Evolutionary conservation across 2,113 vertebrate species (phyloP).

Genomic region (Ovibos moschatus): DNA sequence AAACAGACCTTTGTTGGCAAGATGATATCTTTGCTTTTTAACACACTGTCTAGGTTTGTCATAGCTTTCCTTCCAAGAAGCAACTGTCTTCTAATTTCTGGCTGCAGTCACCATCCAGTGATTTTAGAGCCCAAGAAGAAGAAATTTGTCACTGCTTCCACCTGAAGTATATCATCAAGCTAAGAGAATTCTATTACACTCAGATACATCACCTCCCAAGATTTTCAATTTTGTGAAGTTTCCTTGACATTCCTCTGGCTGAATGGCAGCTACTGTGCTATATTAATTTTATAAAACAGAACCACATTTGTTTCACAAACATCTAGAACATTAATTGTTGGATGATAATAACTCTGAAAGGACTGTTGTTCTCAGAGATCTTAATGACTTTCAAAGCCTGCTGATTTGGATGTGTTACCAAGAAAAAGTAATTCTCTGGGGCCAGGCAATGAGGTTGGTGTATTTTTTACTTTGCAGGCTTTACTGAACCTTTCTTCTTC

Average conservation of each 20-base stretch:
- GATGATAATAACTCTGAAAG: not conserved
- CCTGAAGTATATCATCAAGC: not conserved
- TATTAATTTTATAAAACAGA: slow-evolving; percentile 4
- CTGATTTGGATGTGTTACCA: not conserved
- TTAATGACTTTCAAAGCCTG: not conserved
- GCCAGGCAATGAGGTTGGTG: not conserved
- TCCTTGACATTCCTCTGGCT: slow-evolving; percentile 17
- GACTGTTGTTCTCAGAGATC: not conserved
- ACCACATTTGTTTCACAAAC: slow-evolving; percentile 45
- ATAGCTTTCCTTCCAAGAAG: not conserved
- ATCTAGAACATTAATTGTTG: not conserved
- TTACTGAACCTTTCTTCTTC: not conserved
- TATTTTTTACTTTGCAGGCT: not conserved
- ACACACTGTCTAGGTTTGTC: not conserved
- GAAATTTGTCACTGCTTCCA: not conserved
- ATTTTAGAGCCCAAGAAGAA: not conserved
- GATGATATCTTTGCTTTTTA: not conserved
- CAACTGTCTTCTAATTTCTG: not conserved
- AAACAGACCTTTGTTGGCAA: not conserved
- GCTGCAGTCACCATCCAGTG: not conserved
- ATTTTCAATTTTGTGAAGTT: not conserved
- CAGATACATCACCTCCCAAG: not conserved
- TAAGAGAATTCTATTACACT: not conserved
- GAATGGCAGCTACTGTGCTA: not conserved
- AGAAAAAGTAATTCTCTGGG: not conserved